Conservation (phyloP, 2,113 vertebrate species). For the Rhodinocichla rosea region DNA sequence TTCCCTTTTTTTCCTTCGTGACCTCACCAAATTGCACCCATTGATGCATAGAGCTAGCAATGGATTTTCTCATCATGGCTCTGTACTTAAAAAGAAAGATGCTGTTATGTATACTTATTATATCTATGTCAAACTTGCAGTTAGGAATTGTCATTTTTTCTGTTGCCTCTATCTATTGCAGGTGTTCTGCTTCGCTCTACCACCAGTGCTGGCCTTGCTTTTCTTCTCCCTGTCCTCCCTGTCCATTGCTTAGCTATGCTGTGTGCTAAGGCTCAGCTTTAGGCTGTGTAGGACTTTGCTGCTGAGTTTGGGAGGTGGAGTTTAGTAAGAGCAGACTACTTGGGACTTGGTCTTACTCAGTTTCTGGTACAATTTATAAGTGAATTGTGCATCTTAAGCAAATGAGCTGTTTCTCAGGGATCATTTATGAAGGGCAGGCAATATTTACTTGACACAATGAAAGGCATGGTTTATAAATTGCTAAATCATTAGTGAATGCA, state of each 20-base stretch:
- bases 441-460: not conserved
- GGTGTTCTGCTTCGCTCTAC: not conserved
- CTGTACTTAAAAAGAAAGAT: not conserved
- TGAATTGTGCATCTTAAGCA: not conserved
- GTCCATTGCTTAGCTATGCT: not conserved
- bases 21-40: not conserved
- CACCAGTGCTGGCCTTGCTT: not conserved
- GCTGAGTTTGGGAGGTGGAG: not conserved
- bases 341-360: not conserved
- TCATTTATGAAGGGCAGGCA: not conserved
- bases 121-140: not conserved
- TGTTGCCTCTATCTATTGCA: not conserved
- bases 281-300: not conserved
- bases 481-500: not conserved
- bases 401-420: not conserved
- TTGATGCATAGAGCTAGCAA: not conserved
- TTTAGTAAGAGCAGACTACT: not conserved
- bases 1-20: not conserved
- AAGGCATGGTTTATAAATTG: not conserved
- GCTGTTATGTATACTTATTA: not conserved
- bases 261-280: too few relatives aligned
- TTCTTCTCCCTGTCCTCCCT: not conserved
- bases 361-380: not conserved
- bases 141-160: not conserved
- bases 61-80: not conserved